Evolutionary conservation across 2,113 vertebrate genomes (phyloP).

Genomic region (Myotis lucifugus): DNA sequence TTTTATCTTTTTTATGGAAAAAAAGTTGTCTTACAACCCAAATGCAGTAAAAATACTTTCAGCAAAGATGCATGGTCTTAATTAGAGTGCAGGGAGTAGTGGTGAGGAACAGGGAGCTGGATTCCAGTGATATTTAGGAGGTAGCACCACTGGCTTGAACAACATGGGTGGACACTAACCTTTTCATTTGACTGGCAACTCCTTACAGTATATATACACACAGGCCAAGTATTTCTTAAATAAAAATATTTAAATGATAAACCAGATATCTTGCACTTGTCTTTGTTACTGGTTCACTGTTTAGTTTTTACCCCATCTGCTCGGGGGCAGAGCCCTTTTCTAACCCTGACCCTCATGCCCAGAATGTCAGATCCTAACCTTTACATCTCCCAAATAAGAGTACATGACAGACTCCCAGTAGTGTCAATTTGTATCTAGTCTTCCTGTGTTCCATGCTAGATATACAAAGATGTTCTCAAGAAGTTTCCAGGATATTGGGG

Average conservation of each 20-base stretch:
- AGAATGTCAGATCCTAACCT: background rate
- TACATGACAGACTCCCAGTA: background rate
- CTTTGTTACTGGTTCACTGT: background rate
- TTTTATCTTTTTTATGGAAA: background rate
- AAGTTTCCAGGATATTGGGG: background rate
- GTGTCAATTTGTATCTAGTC: background rate
- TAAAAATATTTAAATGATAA: background rate
- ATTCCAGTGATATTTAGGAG: background rate
- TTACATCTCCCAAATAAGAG: background rate
- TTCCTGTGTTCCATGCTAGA: background rate
- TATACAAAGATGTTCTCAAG: background rate
- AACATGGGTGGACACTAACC: background rate
- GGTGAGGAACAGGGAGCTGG: background rate
- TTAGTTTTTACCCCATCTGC: background rate
- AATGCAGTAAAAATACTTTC: background rate
- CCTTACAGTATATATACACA: background rate
- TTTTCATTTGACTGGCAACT: background rate
- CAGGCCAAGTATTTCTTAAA: background rate
- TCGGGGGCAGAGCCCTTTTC: background rate
- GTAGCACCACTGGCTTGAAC: background rate
- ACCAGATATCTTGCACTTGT: background rate
- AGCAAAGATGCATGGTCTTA: background rate
- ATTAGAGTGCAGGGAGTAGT: background rate
- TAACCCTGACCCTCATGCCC: background rate
- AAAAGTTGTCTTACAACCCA: background rate